Evolutionary conservation across 1,140 invertebrate genomes (phyloP).

Genomic region (Bombus ignitus): DNA sequence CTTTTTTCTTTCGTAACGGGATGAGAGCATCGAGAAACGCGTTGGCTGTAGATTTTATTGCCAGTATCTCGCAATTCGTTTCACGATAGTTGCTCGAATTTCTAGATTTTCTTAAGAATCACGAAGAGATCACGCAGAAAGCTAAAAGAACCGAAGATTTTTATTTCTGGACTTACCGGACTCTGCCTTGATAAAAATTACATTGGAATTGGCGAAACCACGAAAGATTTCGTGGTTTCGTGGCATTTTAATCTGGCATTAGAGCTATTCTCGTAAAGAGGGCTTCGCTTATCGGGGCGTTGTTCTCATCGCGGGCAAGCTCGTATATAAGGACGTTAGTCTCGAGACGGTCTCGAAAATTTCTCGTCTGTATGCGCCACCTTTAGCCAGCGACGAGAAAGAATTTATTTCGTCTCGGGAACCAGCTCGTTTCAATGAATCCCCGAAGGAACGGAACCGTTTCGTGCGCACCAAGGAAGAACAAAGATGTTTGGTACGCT

Average conservation of each 20-base stretch:
- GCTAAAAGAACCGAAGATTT: not conserved
- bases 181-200: no score
- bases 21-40: not conserved
- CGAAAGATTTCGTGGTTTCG: not conserved
- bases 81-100: not conserved
- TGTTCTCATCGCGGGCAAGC: not conserved
- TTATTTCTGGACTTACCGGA: not conserved
- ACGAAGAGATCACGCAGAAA: not conserved
- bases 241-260: not conserved
- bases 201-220: not conserved
- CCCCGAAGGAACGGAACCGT: not conserved
- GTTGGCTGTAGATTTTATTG: not conserved
- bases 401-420: slow-evolving; percentile 28
- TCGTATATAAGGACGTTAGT: not conserved
- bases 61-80: not conserved
- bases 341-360: slow-evolving; percentile 13
- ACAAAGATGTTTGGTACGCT: not conserved
- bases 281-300: not conserved
- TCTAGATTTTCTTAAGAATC: not conserved
- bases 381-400: not conserved
- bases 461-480: not conserved
- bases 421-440: slow-evolving; percentile 6
- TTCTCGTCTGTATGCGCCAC: slow-evolving; percentile 35
- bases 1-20: not conserved
- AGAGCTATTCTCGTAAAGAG: not conserved